Percentiles rank a stretch among this genome's conserved stretches.
Evolutionary conservation across 2,113 vertebrate genomes (phyloP).

Genomic region (Siphamia tubifer): DNA sequence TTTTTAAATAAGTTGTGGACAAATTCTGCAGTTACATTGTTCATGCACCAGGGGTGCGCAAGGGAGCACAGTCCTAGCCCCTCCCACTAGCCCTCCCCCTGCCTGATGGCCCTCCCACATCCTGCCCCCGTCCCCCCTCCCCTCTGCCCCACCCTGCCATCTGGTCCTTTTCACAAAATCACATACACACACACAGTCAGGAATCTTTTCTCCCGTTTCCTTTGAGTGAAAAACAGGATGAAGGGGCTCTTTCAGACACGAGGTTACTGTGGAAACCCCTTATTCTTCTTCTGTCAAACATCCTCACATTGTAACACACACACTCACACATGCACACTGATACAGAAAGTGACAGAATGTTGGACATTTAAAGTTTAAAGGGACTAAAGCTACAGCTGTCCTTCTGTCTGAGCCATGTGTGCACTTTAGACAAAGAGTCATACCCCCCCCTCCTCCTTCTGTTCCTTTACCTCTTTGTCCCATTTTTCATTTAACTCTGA

Average conservation of each 20-base stretch:
- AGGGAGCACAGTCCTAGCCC: slow-evolving; percentile 82
- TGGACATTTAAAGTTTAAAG: slow-evolving; percentile 84
- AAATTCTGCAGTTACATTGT: slow-evolving; percentile 62
- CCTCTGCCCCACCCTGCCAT: slow-evolving; percentile 81
- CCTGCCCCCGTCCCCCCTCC: slow-evolving; percentile 64
- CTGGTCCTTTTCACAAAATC: slow-evolving; percentile 84
- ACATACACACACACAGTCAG: slow-evolving; percentile 52
- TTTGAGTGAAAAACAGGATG: slow-evolving; percentile 82
- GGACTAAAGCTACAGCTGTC: slow-evolving; percentile 73
- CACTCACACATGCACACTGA: slow-evolving; percentile 25
- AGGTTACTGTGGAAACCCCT: slow-evolving; percentile 77
- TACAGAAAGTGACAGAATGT: slow-evolving; percentile 55
- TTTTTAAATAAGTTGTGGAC: not conserved
- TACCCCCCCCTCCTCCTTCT: not conserved
- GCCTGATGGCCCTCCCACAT: slow-evolving; percentile 69
- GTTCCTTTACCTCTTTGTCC: slow-evolving; percentile 6
- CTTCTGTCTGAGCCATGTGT: slow-evolving; percentile 57
- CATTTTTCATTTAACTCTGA: not conserved
- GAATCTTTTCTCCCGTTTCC: slow-evolving; percentile 76
- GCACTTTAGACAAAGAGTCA: slow-evolving; percentile 56
- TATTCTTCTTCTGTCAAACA: slow-evolving; percentile 72
- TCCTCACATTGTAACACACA: slow-evolving; percentile 44
- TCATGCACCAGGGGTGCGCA: slow-evolving; percentile 91
- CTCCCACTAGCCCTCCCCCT: slow-evolving; percentile 72
- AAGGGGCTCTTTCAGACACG: slow-evolving; percentile 77